Evolutionary conservation across 2,888 invertebrate species (phyloP).

Genomic region (Rhopalosiphum nymphaeae): DNA sequence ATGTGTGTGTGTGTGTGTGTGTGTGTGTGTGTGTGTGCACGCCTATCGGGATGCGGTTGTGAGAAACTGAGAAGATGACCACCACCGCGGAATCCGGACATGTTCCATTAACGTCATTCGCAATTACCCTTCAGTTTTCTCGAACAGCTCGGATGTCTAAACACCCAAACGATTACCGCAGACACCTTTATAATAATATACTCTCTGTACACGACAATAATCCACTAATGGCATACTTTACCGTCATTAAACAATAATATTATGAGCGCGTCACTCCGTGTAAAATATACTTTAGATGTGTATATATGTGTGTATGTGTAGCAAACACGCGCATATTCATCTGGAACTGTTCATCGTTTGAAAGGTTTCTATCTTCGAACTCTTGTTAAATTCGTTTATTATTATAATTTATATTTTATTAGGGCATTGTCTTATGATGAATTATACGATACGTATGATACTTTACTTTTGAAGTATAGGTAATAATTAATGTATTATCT

Average conservation of each 20-base stretch:
- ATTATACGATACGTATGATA: not conserved
- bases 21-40: not conserved
- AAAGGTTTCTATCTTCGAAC: not conserved
- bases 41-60: not conserved
- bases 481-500: not conserved
- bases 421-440: too few species aligned
- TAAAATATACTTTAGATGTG: not conserved
- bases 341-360: not conserved
- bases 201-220: slow-evolving; percentile 7
- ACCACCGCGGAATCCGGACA: not conserved
- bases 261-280: not conserved
- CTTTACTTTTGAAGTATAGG: not conserved
- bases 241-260: not conserved
- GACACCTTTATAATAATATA: slow-evolving; percentile 4
- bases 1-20: not conserved
- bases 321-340: too few species aligned
- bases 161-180: slow-evolving; percentile 19
- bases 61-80: slow-evolving; percentile 47
- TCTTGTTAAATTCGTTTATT: not conserved
- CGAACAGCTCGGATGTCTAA: not conserved
- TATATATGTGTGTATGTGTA: not conserved
- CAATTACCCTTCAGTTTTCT: slow-evolving; percentile 10
- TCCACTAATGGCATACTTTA: slow-evolving; percentile 10
- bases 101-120: slow-evolving; percentile 18
- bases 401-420: not conserved